Evolutionary conservation across 2,797 vertebrate species (phyloP).

Genomic region (Pogoniulus pusillus): DNA sequence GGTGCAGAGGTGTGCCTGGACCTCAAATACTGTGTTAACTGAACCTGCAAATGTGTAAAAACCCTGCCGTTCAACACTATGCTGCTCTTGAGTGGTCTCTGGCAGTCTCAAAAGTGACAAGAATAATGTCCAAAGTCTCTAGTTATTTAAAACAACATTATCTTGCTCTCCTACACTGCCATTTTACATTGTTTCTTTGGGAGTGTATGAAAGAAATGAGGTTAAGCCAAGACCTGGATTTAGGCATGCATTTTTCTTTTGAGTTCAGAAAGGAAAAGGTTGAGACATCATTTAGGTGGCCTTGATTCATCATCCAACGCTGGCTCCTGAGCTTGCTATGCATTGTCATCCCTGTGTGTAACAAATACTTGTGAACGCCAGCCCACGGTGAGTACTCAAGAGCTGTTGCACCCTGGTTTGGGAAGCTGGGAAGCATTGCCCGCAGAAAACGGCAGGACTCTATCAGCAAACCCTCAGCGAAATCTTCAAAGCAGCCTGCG

Average conservation of each 20-base stretch:
- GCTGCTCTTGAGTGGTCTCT: neutral
- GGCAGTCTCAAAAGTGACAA: neutral
- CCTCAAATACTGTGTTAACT: neutral
- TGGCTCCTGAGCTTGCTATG: neutral
- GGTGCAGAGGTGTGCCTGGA: neutral
- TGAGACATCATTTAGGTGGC: neutral
- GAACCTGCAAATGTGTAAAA: neutral
- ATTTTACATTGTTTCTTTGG: neutral
- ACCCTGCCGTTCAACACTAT: neutral
- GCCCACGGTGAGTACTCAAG: neutral
- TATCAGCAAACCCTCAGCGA: neutral
- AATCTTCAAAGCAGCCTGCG: neutral
- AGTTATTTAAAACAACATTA: neutral
- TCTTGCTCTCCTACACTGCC: neutral
- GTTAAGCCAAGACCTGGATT: neutral
- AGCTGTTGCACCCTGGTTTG: rapidly evolving
- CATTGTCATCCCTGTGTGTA: neutral
- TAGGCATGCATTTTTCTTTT: neutral
- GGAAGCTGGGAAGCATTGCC: neutral
- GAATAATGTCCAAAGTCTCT: neutral
- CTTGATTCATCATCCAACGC: neutral
- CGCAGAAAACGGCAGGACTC: neutral
- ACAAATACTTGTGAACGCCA: rapidly evolving
- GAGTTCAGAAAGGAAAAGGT: neutral
- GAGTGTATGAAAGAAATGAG: neutral